phyloP scores from a whole-genome alignment of 2,797 vertebrate species.

The Bradypodion ventrale region DNA sequence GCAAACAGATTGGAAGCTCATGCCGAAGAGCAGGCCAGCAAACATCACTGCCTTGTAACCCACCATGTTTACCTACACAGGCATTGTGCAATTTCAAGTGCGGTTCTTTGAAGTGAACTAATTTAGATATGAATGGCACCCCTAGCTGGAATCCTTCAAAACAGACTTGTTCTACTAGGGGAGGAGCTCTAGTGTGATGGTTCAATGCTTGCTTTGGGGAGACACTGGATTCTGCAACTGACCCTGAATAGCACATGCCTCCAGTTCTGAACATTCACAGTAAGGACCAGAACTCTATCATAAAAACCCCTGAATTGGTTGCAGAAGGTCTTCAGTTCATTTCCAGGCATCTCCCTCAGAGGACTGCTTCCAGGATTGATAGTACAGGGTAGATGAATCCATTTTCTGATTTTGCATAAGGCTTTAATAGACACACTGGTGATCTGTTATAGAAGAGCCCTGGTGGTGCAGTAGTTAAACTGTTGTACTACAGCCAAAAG shows the following conservation, averaged over 20 bases:
- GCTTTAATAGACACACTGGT: neutral
- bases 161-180: neutral
- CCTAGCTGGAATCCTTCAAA: too few relatives aligned
- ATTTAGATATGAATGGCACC: too few relatives aligned
- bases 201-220: neutral
- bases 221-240: neutral
- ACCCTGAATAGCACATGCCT: neutral
- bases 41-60: neutral
- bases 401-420: too few relatives aligned
- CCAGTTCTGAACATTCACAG: neutral
- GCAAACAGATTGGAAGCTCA: too few relatives aligned
- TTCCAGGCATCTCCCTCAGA: too few relatives aligned
- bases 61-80: neutral
- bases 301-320: too few relatives aligned
- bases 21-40: neutral
- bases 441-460: too few relatives aligned
- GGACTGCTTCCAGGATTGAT: neutral
- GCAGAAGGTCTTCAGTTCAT: too few relatives aligned
- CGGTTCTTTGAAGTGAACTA: neutral
- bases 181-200: neutral
- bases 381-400: too few relatives aligned
- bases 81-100: neutral
- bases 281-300: too few relatives aligned
- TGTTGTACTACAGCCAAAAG: too few relatives aligned
- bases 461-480: too few relatives aligned